Conservation (phyloP, 2,797 vertebrate genomes). For the Myioborus melanocephalus region DNA sequence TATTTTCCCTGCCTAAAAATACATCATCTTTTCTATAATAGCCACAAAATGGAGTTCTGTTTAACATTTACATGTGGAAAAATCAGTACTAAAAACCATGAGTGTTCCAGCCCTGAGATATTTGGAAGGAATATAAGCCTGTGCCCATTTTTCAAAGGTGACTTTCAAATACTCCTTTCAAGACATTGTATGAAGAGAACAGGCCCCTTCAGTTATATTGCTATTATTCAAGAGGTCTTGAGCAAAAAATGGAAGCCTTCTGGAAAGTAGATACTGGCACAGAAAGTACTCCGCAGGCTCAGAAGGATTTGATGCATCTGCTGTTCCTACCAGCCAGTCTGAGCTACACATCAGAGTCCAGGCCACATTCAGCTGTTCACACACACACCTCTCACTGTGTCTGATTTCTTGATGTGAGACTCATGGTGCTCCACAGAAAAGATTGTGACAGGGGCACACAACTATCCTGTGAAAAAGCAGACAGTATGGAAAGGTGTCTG, state of each 20-base stretch:
- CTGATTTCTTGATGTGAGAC: not conserved
- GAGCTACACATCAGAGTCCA: not conserved
- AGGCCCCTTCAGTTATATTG: not conserved
- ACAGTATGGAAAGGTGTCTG: not conserved
- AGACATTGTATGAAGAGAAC: not conserved
- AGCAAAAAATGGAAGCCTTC: not conserved
- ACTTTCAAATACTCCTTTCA: not conserved
- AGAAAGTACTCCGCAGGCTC: not conserved
- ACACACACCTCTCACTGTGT: not conserved
- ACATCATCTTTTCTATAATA: not conserved
- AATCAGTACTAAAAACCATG: not conserved
- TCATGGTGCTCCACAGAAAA: not conserved
- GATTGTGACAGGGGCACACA: not conserved
- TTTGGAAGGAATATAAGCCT: not conserved
- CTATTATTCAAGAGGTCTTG: not conserved
- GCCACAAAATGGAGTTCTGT: not conserved
- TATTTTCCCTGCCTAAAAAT: not conserved
- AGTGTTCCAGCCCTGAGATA: not conserved
- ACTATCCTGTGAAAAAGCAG: not conserved
- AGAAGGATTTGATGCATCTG: not conserved
- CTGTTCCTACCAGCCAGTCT: not conserved
- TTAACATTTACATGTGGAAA: not conserved
- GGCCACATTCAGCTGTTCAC: not conserved
- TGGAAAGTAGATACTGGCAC: not conserved
- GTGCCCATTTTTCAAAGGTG: not conserved